These are phyloP conservation scores for Abramis brama DNA, from an alignment of 2,113 vertebrate species.

Conservation along the genomic window DNA sequence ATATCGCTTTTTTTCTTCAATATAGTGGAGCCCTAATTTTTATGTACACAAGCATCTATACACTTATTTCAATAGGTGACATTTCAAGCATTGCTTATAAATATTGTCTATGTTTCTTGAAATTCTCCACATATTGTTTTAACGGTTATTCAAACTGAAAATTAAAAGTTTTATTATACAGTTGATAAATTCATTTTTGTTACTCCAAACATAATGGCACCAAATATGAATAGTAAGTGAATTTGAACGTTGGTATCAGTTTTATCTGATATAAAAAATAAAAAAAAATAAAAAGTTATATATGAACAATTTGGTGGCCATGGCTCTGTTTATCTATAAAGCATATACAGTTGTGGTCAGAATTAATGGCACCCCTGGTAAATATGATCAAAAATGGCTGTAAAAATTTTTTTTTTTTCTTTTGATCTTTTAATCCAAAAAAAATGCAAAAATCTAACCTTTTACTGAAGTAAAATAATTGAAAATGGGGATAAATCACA, in stretches of 20 bases:
- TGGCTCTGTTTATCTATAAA: not conserved
- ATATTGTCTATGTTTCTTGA: not conserved
- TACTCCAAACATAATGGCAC: not conserved
- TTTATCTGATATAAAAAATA: not conserved
- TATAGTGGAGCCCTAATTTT: too few relatives aligned
- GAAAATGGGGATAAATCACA: too few relatives aligned
- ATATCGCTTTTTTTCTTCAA: too few relatives aligned
- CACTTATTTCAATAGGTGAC: not conserved
- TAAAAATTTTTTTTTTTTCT: too few relatives aligned
- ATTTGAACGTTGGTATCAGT: not conserved
- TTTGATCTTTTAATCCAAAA: too few relatives aligned
- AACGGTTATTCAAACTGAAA: not conserved
- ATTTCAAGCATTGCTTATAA: not conserved
- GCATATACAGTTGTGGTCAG: too few relatives aligned
- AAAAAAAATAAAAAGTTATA: not conserved
- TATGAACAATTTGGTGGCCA: not conserved
- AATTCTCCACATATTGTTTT: not conserved
- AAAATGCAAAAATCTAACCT: too few relatives aligned
- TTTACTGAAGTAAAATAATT: too few relatives aligned
- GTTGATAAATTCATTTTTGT: not conserved
- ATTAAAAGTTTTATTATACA: not conserved
- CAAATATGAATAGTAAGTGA: not conserved
- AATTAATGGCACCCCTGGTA: too few relatives aligned
- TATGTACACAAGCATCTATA: not conserved
- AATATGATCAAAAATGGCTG: too few relatives aligned